Evolutionary conservation across 2,113 vertebrate genomes (phyloP).

Genomic region (Sminthopsis crassicaudata): DNA sequence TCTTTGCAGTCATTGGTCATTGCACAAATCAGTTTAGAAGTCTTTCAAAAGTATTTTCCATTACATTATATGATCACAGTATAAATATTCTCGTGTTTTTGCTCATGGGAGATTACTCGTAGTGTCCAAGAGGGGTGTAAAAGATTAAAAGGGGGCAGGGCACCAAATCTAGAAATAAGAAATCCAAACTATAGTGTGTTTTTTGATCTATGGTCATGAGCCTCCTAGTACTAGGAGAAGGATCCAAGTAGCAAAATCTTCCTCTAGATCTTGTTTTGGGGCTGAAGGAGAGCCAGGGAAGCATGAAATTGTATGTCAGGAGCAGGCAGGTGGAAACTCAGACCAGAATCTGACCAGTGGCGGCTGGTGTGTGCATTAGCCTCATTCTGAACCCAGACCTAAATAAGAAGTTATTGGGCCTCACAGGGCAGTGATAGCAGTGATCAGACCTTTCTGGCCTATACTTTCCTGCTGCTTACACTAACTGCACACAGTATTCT

Average conservation of each 20-base stretch:
- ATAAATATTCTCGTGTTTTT: neutral
- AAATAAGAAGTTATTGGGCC: neutral
- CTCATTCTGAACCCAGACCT: neutral
- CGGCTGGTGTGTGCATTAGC: rapidly evolving
- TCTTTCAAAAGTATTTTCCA: neutral
- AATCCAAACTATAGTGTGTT: neutral
- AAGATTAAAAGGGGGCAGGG: neutral
- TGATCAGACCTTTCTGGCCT: neutral
- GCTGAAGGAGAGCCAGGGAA: neutral
- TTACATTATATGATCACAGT: neutral
- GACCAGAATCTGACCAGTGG: neutral
- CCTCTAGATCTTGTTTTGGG: neutral
- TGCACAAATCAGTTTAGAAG: no score
- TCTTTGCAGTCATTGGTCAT: no score
- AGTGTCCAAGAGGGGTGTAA: neutral
- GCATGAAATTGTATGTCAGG: neutral
- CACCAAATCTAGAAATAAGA: neutral
- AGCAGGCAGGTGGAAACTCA: neutral
- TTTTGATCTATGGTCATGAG: neutral
- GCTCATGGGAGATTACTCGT: neutral
- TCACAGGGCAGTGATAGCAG: neutral
- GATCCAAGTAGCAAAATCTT: neutral
- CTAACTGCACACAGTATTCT: neutral
- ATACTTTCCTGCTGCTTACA: neutral
- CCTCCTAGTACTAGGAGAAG: rapidly evolving